Conservation (phyloP, 1,140 invertebrate species). For the Oryzaephilus surinamensis region DNA sequence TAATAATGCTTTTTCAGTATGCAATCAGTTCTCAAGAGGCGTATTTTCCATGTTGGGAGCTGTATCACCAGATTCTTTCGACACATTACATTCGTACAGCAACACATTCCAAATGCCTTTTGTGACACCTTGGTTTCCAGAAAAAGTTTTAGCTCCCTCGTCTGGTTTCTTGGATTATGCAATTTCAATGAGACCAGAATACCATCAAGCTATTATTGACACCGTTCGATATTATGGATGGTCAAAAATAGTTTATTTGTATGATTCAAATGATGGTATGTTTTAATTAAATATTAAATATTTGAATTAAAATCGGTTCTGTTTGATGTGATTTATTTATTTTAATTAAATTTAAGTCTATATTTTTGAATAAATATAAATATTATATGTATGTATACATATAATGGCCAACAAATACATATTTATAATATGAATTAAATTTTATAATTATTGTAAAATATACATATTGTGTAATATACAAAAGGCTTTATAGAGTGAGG, state of each 20-base stretch:
- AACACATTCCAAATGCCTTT: constrained; percentile 96
- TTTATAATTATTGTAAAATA: no score
- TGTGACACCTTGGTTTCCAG: constrained; percentile 85
- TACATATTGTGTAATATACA: no score
- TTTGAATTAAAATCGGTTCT: no score
- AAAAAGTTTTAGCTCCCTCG: constrained; percentile 77
- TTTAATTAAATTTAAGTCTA: no score
- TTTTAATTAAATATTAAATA: no score
- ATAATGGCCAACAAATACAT: no score
- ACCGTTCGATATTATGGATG: constrained; percentile 85
- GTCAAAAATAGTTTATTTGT: constrained; percentile 88
- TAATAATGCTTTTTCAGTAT: constrained; percentile 58
- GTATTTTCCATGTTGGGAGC: constrained; percentile 85
- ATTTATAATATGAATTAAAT: no score
- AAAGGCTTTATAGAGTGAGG: no score
- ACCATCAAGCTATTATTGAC: constrained; percentile 87
- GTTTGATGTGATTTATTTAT: no score
- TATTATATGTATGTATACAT: no score
- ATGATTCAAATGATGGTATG: constrained; percentile 92
- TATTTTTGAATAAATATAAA: no score
- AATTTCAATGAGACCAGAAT: constrained; percentile 88
- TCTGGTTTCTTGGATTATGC: constrained; percentile 79
- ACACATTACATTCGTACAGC: constrained; percentile 88
- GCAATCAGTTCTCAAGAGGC: constrained; percentile 79
- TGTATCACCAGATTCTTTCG: constrained; percentile 84